phyloP scores from a whole-genome alignment of 2,797 vertebrate genomes.

The Megaceryle alcyon region DNA sequence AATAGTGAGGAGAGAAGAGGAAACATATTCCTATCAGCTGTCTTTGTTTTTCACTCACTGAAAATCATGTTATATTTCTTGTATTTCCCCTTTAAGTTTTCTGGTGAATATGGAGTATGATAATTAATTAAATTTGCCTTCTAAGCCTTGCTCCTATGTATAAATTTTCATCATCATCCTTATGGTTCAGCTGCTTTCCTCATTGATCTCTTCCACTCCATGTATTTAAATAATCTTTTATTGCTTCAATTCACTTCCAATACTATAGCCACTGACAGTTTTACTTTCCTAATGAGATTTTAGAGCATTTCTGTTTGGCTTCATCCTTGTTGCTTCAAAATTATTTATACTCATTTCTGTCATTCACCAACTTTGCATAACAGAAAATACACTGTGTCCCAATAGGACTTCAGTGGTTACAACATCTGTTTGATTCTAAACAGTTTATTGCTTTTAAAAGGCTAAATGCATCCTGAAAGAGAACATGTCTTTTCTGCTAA shows the following conservation, averaged over 20 bases:
- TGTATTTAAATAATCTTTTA: conserved; percentile 13
- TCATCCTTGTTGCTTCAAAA: background rate
- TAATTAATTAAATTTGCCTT: conserved; percentile 4
- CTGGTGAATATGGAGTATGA: background rate
- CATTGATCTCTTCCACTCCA: background rate
- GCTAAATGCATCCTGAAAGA: background rate
- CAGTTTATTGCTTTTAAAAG: background rate
- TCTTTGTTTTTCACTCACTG: background rate
- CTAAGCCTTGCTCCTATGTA: background rate
- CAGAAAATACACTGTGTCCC: background rate
- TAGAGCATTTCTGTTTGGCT: conserved; percentile 12
- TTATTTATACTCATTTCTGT: background rate
- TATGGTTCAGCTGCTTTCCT: background rate
- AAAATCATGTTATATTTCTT: background rate
- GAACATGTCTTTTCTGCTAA: background rate
- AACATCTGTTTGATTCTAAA: background rate
- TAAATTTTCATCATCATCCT: background rate
- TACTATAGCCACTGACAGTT: background rate
- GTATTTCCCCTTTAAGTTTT: background rate
- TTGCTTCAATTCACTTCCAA: conserved; percentile 20
- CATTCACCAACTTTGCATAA: background rate
- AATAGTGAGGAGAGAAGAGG: background rate
- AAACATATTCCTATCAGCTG: background rate
- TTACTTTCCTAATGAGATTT: conserved; percentile 36
- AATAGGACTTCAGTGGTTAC: background rate